Evolutionary conservation across 2,113 vertebrate species (phyloP), one percentile per base, ranked within the genome.

Genomic region (Anser cygnoides): DNA sequence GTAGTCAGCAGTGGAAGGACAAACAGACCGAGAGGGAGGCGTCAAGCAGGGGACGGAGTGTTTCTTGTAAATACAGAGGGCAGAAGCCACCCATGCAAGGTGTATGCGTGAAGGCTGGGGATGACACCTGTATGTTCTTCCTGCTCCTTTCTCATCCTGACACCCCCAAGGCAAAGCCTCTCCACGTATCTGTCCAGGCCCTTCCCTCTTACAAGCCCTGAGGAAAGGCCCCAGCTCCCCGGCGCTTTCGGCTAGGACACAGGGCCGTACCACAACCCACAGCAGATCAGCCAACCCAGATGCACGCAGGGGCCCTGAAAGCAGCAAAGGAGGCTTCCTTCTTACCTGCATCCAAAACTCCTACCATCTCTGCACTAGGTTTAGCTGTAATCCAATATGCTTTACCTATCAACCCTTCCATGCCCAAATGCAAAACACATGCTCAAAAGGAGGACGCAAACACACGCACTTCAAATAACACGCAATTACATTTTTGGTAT

Each of bases 171-270:
- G 65, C 10, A 59, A 55, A 49, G 50, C 41, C 66, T 59, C 81
- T 67, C 33, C 72, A 74, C 25, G n/a, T 87, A 63, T 81, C 95
- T 96, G 84, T 83, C 73, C 61, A 89, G 82, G 49, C 57, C 83
- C 94, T 96, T 97, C 91, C 91, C 91, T 61, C 23, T 90, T 94
- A 94, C 84, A 84, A 77, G 58, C 95, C 74, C 57, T 4, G 15
- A 87, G 79, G 93, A 94, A 54, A 68, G 71, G 54, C 73, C 39
- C 16, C 18, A 65, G 73, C 73, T 92, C 89, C 63, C 67, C 0
- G 11, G 85, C 65, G 87, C 92, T 23, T n/a, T 92, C 62, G 29
- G 81, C 88, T 52, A 63, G 59, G 44, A 44, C 44, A 58, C 58
- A 39, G 39, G 86, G 54, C 8, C 21, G 8, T 11, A 59, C 77